Evolutionary conservation across 2,113 vertebrate species (phyloP), one percentile per base, ranked within the genome.

Genomic region (Elachura formosa): DNA sequence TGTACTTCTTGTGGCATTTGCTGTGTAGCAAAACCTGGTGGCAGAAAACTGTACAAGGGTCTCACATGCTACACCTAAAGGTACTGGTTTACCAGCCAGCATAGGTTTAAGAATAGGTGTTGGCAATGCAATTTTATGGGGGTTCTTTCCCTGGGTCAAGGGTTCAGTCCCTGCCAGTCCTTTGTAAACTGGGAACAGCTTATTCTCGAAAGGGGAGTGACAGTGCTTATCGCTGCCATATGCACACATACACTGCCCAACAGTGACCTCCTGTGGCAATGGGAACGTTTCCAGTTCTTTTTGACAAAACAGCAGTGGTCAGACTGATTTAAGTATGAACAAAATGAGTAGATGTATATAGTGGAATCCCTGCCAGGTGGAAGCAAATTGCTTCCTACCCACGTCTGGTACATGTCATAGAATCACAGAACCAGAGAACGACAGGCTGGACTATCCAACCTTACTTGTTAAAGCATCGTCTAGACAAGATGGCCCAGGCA

Each of bases 191-290:
- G 43, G 34, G 33, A 33, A 33, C 11, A 49, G 41, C 25, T 23
- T 26, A 10, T 63, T 84, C 55, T 31, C 19, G 11, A 22, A 77
- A 78, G 26, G 2, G 5, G 12, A 63, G 21, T 3, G 20, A 14
- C 10, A 21, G 16, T 1, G 67, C 33, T 62, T 9, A 31, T 58
- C 56, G 2, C 10, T 4, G 52, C 33, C 51, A 33, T 5, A 21
- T 8, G 34, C 6, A 46, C 33, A 8, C 4, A 59, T 72, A 55
- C 16, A 10, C 80, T 88, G 84, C 84, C 87, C 90, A 93, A 89
- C 54, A 96, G 84, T 93, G 95, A 91, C 95, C 87, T 96, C 95
- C 22, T 64, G 72, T 91, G 95, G 95, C 46, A 83, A 90, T 2
- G 40, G 31, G 12, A 46, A 40, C 36, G 24, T 26, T 68, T 64